Evolutionary conservation across 2,888 invertebrate species (phyloP), one percentile per base, ranked within the genome.

Genomic region (Chymomyza caudatula): DNA sequence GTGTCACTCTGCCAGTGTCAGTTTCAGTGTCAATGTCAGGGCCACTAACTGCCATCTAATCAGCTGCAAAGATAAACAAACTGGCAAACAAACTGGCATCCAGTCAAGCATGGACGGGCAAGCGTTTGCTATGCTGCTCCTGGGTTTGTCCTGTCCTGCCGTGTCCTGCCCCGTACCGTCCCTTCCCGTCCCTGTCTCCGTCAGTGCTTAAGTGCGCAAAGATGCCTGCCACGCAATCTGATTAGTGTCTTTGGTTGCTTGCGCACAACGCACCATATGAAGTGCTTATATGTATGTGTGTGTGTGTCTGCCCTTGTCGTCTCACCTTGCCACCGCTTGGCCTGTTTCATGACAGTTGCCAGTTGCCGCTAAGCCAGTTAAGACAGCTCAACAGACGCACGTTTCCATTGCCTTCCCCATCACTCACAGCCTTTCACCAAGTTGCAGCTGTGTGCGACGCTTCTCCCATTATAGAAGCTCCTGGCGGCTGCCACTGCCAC

Each of bases 41-140:
- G 15, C 49, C 47, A 19, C 58, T 58, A 47, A 58, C 47, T 49
- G 69, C 55, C 64, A 49, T 66, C 77, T 76, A 85, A 82, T 76
- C 85, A 70, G 68, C 53, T 69, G 72, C 66, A 77, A 58, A 55
- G 19, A 15, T 17, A 47, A 47, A 47, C 15, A 17, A 8, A 15
- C 4, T 47, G 64, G 37, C 44, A 63, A 55, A 17, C 55, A 15
- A 17, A 55, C 8, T 25, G 6, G 22, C 53, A 23, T 4, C 4
- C 25, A 53, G 3, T 53, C 57, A 59, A 20, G 53, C 15, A 22
- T 29, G 42, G 8, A 37, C 15, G 42, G 23, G 42, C 13, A 58
- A 51, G 37, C 17, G 19, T 44, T 15, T 43, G 56, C 8, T 29
- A 23, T 29, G 29, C 29, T 29, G 29, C 29, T 29, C 8, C 29